Percentiles rank a stretch among this genome's conserved stretches.
These are phyloP conservation scores for Zaprionus nigranus DNA, from an alignment of 1,140 invertebrate species.

Conservation along the genomic window DNA sequence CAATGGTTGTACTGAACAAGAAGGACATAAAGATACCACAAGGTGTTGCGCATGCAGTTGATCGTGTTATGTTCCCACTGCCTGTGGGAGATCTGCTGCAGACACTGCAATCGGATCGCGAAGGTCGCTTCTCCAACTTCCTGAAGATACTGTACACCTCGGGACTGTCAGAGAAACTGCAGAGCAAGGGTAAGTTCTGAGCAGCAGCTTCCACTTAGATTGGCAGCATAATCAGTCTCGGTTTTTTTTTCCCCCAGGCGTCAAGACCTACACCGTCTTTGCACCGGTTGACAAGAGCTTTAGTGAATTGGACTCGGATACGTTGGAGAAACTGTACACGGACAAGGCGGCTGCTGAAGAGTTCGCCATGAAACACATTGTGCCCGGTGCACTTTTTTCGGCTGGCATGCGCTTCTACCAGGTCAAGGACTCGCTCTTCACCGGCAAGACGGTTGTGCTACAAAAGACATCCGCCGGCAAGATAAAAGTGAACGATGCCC, in stretches of 20 bases:
- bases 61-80: constrained; percentile 94
- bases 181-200: constrained; percentile 73
- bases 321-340: constrained; percentile 86
- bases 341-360: constrained; percentile 89
- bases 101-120: constrained; percentile 92
- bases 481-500: constrained; percentile 91
- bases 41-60: constrained; percentile 93
- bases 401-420: constrained; percentile 94
- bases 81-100: constrained; percentile 93
- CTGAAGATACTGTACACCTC: constrained; percentile 90
- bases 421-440: constrained; percentile 90
- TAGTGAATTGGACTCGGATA: constrained; percentile 87
- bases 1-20: constrained; percentile 90
- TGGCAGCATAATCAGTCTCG: background rate
- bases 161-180: constrained; percentile 89
- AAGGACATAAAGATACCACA: constrained; percentile 92
- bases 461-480: constrained; percentile 91
- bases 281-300: constrained; percentile 94
- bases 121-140: constrained; percentile 91
- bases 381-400: constrained; percentile 91
- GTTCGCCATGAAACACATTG: constrained; percentile 91
- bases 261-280: constrained; percentile 93
- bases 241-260: constrained; percentile 85
- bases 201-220: background rate
- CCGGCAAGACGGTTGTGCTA: constrained; percentile 88